Evolutionary conservation across 2,888 invertebrate genomes (phyloP), one percentile per base, ranked within the genome.

Genomic region (Lepidonotus clava): DNA sequence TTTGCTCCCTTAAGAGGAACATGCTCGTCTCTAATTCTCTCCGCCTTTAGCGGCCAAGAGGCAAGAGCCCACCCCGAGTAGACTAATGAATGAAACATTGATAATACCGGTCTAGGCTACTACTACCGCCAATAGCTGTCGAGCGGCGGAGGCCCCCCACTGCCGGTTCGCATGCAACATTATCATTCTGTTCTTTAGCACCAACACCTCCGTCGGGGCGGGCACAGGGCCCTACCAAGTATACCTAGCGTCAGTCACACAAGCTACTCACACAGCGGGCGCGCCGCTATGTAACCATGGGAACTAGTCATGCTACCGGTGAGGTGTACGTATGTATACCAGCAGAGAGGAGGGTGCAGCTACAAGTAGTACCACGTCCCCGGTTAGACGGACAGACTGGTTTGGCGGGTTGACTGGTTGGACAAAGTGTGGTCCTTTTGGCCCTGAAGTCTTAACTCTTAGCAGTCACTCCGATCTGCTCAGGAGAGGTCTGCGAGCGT

Each of bases 141-240:
- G 8, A 18, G 46, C 46, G 46, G 8, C 46, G 8, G 8, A n/a
- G n/a, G n/a, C n/a, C 46, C 8, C 71, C 34, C 71, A 71, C 71
- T 34, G 71, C 71, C 71, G 38, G 71, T 71, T 71, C 71, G 71
- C 71, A 71, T 71, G 71, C 71, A 71, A 71, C 71, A 38, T 34
- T 38, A 71, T 71, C 71, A 38, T 71, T 36, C 18, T 18, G n/a
- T 34, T 34, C 71, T 71, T n/a, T 38, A 38, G 4, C 71, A n/a
- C 36, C 71, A 71, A 71, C 34, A 71, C 71, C 36, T 36, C 71
- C 38, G n/a, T 32, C 5, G n/a, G n/a, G n/a, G n/a, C n/a, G n/a
- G n/a, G n/a, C n/a, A n/a, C n/a, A n/a, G n/a, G n/a, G n/a, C n/a
- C n/a, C n/a, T n/a, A n/a, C n/a, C n/a, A n/a, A n/a, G n/a, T n/a